Evolutionary conservation across 2,888 invertebrate genomes (phyloP).

Genomic region (Biston betularia): DNA sequence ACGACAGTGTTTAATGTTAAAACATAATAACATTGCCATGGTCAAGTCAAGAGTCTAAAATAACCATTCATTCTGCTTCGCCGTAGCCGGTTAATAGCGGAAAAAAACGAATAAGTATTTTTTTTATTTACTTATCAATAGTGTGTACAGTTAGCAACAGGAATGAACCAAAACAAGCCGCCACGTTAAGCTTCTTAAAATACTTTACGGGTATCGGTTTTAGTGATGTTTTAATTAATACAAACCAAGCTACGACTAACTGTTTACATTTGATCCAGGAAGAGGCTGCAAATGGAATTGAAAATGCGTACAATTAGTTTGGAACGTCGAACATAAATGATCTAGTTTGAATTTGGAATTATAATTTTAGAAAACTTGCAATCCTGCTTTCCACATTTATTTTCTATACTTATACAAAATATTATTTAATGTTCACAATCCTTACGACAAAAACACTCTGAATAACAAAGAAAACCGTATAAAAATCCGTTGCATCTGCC

Average conservation of each 20-base stretch:
- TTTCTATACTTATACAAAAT: no score
- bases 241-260: conserved; percentile 49
- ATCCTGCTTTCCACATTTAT: no score
- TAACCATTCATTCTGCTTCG: no score
- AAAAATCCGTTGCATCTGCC: no score
- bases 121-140: not conserved
- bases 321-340: not conserved
- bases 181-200: conserved; percentile 18
- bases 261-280: conserved; percentile 51
- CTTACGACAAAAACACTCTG: no score
- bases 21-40: no score
- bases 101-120: conserved; percentile 1
- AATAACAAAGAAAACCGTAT: no score
- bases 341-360: not conserved
- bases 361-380: not conserved
- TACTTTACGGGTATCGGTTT: conserved; percentile 40
- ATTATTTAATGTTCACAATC: no score
- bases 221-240: conserved; percentile 57
- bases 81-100: not conserved
- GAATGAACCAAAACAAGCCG: conserved; percentile 27
- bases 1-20: no score
- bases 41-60: no score
- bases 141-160: conserved; percentile 18
- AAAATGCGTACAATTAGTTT: conserved; percentile 6
- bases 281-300: conserved; percentile 24